Conservation (phyloP, 2,888 invertebrate genomes). For the Scaptodrosophila latifasciaeformis region DNA sequence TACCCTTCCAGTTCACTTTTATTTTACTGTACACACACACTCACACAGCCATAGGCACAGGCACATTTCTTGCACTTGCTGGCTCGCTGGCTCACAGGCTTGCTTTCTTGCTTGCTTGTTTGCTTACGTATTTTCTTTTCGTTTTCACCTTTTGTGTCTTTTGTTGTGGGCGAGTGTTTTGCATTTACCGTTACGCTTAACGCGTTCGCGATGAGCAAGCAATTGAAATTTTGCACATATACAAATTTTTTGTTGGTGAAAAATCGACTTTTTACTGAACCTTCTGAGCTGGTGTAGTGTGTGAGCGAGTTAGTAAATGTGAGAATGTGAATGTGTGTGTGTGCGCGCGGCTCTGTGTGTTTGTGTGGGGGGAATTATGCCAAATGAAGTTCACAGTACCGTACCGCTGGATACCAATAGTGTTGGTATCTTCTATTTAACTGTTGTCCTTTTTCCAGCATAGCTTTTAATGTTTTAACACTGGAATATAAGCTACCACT, state of each 20-base stretch:
- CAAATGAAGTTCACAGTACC: slow-evolving; percentile 48
- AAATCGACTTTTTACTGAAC: slow-evolving; percentile 67
- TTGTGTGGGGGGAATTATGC: slow-evolving; percentile 59
- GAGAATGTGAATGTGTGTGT: slow-evolving; percentile 9
- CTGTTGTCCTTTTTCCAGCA: slow-evolving; percentile 63
- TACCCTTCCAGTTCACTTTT: slow-evolving; percentile 8
- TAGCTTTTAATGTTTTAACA: slow-evolving; percentile 63
- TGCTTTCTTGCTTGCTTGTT: no score
- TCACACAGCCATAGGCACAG: background rate
- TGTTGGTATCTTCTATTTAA: slow-evolving; percentile 66
- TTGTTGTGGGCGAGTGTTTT: slow-evolving; percentile 21
- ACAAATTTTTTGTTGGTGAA: slow-evolving; percentile 57
- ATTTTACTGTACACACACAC: background rate
- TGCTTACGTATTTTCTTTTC: slow-evolving; percentile 1
- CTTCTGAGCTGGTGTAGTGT: slow-evolving; percentile 20
- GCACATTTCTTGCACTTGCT: slow-evolving; percentile 18
- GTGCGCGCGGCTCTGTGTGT: slow-evolving; percentile 8
- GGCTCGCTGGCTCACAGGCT: background rate
- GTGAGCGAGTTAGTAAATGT: slow-evolving; percentile 8
- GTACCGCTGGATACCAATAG: slow-evolving; percentile 63
- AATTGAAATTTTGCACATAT: slow-evolving; percentile 56
- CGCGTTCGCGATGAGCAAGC: slow-evolving; percentile 26
- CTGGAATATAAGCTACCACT: slow-evolving; percentile 43
- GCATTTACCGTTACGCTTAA: slow-evolving; percentile 20
- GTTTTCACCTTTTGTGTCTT: slow-evolving; percentile 9